Percentiles rank a stretch among this genome's conserved stretches.
phyloP scores from a whole-genome alignment of 2,113 vertebrate genomes.

The Notarius lentiginosus region DNA sequence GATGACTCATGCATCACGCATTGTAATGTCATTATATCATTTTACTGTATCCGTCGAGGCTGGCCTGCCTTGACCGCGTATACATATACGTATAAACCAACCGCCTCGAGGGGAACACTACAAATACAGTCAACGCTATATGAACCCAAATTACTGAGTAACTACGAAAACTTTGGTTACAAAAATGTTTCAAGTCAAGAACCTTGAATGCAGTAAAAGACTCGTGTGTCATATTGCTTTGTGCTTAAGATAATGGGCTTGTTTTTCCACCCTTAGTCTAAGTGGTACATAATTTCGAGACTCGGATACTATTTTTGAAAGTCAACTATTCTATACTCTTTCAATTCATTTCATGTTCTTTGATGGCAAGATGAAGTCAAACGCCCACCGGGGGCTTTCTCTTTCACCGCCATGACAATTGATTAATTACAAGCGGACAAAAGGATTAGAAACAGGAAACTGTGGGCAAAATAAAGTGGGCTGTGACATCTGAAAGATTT shows the following conservation, averaged over 20 bases:
- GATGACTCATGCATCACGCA: background rate
- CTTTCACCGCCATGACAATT: conserved; percentile 67
- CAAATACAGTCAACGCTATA: background rate
- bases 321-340: conserved; percentile 56
- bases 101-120: background rate
- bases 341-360: conserved; percentile 68
- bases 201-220: conserved; percentile 14
- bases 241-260: conserved; percentile 43
- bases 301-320: conserved; percentile 59
- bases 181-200: conserved; percentile 18
- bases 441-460: conserved; percentile 70
- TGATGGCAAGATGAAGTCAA: conserved; percentile 67
- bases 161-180: background rate
- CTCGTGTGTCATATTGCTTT: conserved; percentile 20
- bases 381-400: conserved; percentile 65
- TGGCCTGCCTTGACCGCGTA: background rate
- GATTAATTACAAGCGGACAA: conserved; percentile 69
- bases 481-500: conserved; percentile 77
- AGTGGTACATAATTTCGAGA: conserved; percentile 49
- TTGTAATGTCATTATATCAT: background rate
- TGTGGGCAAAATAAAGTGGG: conserved; percentile 71
- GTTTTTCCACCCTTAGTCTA: conserved; percentile 11
- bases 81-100: background rate
- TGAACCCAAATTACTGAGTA: background rate
- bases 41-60: background rate